Conservation (phyloP, 2,113 vertebrate genomes). For the Myotis lucifugus region DNA sequence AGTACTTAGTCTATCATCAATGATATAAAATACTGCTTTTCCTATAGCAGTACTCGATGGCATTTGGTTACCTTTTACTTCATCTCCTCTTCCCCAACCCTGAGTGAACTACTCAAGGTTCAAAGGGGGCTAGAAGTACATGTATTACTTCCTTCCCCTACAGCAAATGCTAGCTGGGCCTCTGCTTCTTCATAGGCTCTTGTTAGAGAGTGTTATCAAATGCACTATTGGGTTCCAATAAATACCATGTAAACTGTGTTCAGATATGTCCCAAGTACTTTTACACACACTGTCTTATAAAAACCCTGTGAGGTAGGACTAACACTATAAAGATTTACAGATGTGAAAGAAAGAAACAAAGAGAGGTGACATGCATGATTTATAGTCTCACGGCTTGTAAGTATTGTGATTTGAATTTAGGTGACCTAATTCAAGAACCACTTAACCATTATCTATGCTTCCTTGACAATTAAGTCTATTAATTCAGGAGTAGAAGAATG, state of each 20-base stretch:
- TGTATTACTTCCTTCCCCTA: not conserved
- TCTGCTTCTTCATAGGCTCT: not conserved
- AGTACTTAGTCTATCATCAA: not conserved
- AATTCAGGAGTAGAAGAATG: not conserved
- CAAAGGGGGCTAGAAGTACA: not conserved
- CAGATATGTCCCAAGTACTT: not conserved
- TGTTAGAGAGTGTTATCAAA: constrained; percentile 12
- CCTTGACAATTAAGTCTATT: not conserved
- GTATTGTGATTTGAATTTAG: not conserved
- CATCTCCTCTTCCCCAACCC: not conserved
- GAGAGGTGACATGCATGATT: not conserved
- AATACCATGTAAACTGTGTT: not conserved
- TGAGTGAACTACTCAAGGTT: not conserved
- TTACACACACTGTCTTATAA: not conserved
- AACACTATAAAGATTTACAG: not conserved
- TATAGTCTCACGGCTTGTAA: not conserved
- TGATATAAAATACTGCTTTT: not conserved
- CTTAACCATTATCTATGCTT: not conserved
- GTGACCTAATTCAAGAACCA: not conserved
- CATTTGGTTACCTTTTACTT: not conserved
- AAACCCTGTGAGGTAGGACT: not conserved
- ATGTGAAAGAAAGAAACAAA: not conserved
- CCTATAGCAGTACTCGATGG: not conserved
- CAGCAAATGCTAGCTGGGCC: not conserved
- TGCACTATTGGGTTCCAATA: not conserved